These are phyloP conservation scores for Globodera ellingtonae DNA, from an alignment of 1,140 invertebrate genomes.

Conservation along the genomic window DNA sequence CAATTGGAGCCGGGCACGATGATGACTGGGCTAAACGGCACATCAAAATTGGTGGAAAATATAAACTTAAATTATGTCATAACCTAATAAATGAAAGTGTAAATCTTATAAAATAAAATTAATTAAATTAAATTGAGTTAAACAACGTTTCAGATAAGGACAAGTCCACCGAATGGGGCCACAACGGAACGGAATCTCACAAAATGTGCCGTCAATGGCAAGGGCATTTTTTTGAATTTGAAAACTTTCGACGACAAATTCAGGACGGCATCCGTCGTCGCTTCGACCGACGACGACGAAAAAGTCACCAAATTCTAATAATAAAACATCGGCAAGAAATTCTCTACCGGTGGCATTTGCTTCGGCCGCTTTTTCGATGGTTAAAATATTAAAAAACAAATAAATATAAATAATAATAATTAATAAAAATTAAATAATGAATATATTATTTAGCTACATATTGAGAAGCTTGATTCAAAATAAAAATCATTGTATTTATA, in stretches of 20 bases:
- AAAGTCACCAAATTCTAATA: neutral
- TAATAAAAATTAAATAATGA: no score
- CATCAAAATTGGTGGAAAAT: conserved; percentile 3
- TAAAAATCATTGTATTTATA: neutral
- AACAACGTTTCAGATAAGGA: neutral
- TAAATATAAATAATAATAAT: neutral
- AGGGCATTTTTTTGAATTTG: neutral
- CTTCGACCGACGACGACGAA: neutral
- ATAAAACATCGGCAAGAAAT: neutral
- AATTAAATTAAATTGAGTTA: neutral
- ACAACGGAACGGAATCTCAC: neutral
- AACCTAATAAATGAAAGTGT: neutral
- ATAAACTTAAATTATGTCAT: neutral
- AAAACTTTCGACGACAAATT: neutral
- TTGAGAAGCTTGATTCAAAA: no score
- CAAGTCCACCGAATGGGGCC: neutral
- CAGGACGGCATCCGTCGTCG: neutral
- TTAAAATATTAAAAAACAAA: neutral
- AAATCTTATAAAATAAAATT: neutral
- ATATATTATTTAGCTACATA: no score
- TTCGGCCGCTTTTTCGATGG: neutral
- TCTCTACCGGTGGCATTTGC: neutral
- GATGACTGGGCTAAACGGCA: neutral
- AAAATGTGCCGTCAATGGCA: neutral
- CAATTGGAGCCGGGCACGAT: conserved; percentile 2